These are phyloP conservation scores for Chironomus riparius DNA, from an alignment of 2,888 invertebrate genomes.

Conservation along the genomic window DNA sequence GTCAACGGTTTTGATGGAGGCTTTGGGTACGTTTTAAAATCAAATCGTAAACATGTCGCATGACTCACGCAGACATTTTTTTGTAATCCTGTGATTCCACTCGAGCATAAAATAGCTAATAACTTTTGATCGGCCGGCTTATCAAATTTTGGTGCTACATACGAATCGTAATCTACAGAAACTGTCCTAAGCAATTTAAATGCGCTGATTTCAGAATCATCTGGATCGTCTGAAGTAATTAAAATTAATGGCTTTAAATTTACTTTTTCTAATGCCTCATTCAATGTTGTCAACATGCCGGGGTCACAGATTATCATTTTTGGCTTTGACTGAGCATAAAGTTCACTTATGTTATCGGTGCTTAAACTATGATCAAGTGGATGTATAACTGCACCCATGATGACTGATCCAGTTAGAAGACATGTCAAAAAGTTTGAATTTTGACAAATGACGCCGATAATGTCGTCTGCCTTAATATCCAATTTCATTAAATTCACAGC, in stretches of 20 bases:
- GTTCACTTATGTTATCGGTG: neutral
- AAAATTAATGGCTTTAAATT: neutral
- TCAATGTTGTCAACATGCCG: neutral
- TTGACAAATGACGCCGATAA: neutral
- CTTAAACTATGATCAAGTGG: neutral
- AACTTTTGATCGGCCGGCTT: slow-evolving; percentile 11
- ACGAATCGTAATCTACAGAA: no score
- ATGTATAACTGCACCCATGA: neutral
- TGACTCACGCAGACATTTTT: slow-evolving; percentile 37
- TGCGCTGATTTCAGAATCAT: no score
- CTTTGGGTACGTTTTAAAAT: neutral
- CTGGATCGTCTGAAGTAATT: no score
- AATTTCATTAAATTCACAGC: neutral
- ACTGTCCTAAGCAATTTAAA: no score
- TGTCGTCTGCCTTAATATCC: neutral
- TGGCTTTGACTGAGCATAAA: slow-evolving; percentile 1
- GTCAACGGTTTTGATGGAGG: neutral
- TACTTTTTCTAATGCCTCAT: neutral
- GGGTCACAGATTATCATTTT: slow-evolving; percentile 5
- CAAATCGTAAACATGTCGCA: neutral
- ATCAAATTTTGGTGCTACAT: neutral
- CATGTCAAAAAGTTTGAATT: neutral
- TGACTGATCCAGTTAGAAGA: neutral
- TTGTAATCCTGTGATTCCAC: slow-evolving; percentile 37
- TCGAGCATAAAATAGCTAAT: slow-evolving; percentile 36